A percentile compares a stretch with the other conserved stretches of the same genome.
phyloP scores from a whole-genome alignment of 2,797 vertebrate genomes.

The Poeciliopsis turneri region DNA sequence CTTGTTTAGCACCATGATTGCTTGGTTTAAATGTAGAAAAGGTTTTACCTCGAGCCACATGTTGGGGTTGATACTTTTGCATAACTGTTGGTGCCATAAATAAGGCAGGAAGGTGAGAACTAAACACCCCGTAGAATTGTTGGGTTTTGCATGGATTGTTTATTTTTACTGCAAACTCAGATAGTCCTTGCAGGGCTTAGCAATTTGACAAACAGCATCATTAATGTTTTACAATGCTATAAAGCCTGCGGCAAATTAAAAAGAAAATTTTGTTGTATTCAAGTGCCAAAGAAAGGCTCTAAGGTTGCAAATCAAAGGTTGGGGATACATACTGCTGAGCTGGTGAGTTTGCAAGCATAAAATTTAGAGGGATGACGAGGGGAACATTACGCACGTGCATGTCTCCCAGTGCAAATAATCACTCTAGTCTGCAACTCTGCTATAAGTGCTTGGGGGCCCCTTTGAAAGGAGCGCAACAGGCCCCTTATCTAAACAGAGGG shows the following conservation, averaged over 20 bases:
- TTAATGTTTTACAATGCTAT: slow-evolving; percentile 45
- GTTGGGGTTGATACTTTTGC: slow-evolving; percentile 20
- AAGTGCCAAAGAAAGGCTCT: slow-evolving; percentile 19
- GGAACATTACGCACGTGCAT: slow-evolving; percentile 49
- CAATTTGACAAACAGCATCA: slow-evolving; percentile 35
- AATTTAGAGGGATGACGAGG: slow-evolving; percentile 6
- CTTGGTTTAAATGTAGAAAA: not conserved
- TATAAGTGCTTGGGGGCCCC: slow-evolving; percentile 62
- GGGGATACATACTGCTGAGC: slow-evolving; percentile 50
- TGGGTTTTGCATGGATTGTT: slow-evolving; percentile 16
- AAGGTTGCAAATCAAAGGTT: slow-evolving; percentile 24
- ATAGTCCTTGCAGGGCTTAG: slow-evolving; percentile 29
- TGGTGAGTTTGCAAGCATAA: slow-evolving; percentile 47
- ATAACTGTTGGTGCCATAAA: slow-evolving; percentile 27
- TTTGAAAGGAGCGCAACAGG: slow-evolving; percentile 45
- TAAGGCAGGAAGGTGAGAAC: slow-evolving; percentile 38
- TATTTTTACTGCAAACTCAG: slow-evolving; percentile 33
- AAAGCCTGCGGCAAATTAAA: slow-evolving; percentile 51
- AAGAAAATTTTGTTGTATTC: slow-evolving; percentile 39
- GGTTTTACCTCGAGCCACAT: slow-evolving; percentile 26
- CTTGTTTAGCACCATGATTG: not conserved
- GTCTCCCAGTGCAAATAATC: slow-evolving; percentile 67
- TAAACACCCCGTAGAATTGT: slow-evolving; percentile 9
- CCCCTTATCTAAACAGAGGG: slow-evolving; percentile 66
- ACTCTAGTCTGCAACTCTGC: slow-evolving; percentile 69